Conservation (phyloP, 2,888 invertebrate genomes). For the Diplazon laetatorius region DNA sequence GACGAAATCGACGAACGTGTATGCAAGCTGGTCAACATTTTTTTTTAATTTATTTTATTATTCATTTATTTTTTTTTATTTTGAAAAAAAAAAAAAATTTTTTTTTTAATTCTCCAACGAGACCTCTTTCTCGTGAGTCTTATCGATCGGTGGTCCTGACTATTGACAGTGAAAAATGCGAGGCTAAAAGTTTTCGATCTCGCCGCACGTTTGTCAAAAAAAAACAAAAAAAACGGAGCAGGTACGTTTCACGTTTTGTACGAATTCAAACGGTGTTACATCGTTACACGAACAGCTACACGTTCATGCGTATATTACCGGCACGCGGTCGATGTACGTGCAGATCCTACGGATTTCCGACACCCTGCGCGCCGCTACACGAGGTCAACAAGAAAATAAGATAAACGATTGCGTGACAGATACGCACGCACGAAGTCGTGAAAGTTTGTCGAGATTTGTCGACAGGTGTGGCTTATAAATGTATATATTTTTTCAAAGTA, state of each 20-base stretch:
- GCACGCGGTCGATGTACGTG: constrained; percentile 8
- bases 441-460: too few relatives aligned
- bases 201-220: constrained; percentile 58
- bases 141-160: constrained; percentile 61
- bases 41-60: constrained; percentile 6
- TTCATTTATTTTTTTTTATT: too few relatives aligned
- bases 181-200: constrained; percentile 56
- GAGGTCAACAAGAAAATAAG: constrained; percentile 69
- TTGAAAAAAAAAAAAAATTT: too few relatives aligned
- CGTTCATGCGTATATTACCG: background rate
- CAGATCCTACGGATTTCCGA: constrained; percentile 4
- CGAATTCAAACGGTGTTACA: constrained; percentile 10
- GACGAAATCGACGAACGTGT: constrained; percentile 31
- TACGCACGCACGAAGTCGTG: too few relatives aligned
- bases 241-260: constrained; percentile 26
- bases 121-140: background rate
- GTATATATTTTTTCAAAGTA: constrained; percentile 22
- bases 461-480: too few relatives aligned
- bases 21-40: constrained; percentile 19
- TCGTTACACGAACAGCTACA: constrained; percentile 8
- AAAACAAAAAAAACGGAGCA: constrained; percentile 54
- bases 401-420: too few relatives aligned
- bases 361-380: constrained; percentile 22
- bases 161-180: constrained; percentile 67
- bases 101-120: constrained; percentile 36